Evolutionary conservation across 2,888 invertebrate genomes (phyloP), one percentile per base, ranked within the genome.

Genomic region (Belgica antarctica): DNA sequence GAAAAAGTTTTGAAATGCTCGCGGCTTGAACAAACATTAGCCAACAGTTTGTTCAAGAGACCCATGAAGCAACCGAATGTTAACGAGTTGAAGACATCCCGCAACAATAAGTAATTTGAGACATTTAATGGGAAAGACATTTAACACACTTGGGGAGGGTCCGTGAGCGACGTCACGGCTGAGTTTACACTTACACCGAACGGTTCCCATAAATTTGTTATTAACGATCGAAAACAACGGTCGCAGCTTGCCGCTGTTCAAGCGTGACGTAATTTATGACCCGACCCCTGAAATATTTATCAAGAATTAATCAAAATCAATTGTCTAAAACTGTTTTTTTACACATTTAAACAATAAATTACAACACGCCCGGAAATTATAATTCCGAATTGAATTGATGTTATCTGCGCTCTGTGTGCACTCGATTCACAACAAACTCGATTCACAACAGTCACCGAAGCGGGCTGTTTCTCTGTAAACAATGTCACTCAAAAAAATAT

Each of bases 281-380:
- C 12, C 8, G 8, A n/a, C n/a, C 15, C 46, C 46, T 17, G 19
- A 59, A 59, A 59, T 15, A 27, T 24, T 63, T 65, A 65, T 65
- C 47, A 25, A 28, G 36, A 47, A 41, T 65, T 65, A 65, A 65
- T 65, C 65, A 65, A 65, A 65, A 46, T 65, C 65, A 65, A 65
- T 65, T 65, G 62, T 65, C 15, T 65, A 47, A 22, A 59, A 19
- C 59, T n/a, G n/a, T n/a, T n/a, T n/a, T n/a, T n/a, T n/a, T n/a
- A n/a, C n/a, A n/a, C n/a, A n/a, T n/a, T n/a, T n/a, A n/a, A n/a
- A n/a, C n/a, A n/a, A n/a, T n/a, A n/a, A n/a, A 22, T 22, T 59
- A 59, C 27, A 12, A 59, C 25, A 59, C 5, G 27, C 27, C 59
- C 59, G 59, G 59, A 59, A 59, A 59, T 27, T 59, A 59, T 27